Conservation (phyloP, 2,888 invertebrate species). For the Latheticus oryzae region DNA sequence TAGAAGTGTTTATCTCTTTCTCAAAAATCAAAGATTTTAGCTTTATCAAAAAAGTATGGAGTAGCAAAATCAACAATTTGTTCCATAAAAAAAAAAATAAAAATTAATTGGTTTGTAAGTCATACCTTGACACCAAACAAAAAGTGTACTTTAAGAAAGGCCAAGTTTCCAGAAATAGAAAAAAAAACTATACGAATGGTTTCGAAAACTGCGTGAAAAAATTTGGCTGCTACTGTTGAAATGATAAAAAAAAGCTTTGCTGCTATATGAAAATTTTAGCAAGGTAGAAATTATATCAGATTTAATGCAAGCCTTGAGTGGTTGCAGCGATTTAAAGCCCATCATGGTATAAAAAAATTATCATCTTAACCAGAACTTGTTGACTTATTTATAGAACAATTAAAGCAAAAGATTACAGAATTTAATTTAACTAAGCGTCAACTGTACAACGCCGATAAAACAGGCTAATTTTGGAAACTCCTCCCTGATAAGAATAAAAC, state of each 20-base stretch:
- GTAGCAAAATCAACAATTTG: background rate
- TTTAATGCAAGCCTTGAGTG: constrained; percentile 40
- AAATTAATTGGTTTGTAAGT: background rate
- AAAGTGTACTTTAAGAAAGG: background rate
- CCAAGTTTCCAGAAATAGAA: background rate
- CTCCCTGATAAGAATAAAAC: constrained; percentile 18
- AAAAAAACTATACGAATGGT: no score
- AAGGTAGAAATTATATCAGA: constrained; percentile 20
- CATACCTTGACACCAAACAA: background rate
- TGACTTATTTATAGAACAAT: constrained; percentile 37
- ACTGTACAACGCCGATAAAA: constrained; percentile 26
- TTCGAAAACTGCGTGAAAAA: background rate
- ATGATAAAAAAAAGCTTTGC: background rate
- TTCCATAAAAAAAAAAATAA: background rate
- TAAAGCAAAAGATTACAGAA: constrained; percentile 38
- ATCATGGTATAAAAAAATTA: constrained; percentile 39
- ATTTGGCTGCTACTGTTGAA: background rate
- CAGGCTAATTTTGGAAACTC: constrained; percentile 13
- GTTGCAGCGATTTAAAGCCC: constrained; percentile 38
- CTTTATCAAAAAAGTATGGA: background rate
- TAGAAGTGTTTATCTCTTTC: background rate
- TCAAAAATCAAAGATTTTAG: background rate
- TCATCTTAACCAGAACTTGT: constrained; percentile 36
- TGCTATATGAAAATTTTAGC: background rate
- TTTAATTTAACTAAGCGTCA: constrained; percentile 38